These are phyloP conservation scores for Pogonocherus hispidulus DNA, from an alignment of 2,888 invertebrate species.

Conservation along the genomic window DNA sequence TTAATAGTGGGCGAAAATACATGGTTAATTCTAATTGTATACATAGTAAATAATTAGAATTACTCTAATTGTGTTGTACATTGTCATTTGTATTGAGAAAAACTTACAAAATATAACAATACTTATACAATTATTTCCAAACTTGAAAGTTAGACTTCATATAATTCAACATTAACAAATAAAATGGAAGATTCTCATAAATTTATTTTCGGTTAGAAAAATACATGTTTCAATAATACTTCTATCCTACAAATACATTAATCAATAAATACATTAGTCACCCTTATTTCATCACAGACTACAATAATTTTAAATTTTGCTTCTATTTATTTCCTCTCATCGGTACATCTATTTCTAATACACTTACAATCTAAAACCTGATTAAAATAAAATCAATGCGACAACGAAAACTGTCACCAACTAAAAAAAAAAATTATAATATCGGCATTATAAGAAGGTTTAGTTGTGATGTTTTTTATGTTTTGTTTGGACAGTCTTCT, in stretches of 20 bases:
- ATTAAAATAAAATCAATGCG: background rate
- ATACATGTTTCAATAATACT: slow-evolving; percentile 65
- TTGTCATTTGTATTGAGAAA: slow-evolving; percentile 62
- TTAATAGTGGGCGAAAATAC: slow-evolving; percentile 64
- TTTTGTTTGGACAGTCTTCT: no score
- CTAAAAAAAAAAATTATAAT: background rate
- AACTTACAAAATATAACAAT: slow-evolving; percentile 64
- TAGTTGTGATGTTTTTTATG: background rate
- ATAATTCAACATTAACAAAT: slow-evolving; percentile 63
- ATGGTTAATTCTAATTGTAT: slow-evolving; percentile 64
- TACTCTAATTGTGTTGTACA: slow-evolving; percentile 65
- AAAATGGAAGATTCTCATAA: slow-evolving; percentile 64
- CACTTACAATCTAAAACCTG: background rate
- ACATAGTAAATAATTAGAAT: slow-evolving; percentile 63
- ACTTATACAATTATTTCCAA: slow-evolving; percentile 62
- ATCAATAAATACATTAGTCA: slow-evolving; percentile 69
- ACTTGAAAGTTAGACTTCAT: slow-evolving; percentile 62
- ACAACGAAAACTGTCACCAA: background rate
- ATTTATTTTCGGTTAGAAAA: slow-evolving; percentile 63
- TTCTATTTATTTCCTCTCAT: background rate
- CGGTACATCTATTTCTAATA: background rate
- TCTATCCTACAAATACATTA: slow-evolving; percentile 62
- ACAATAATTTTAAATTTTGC: slow-evolving; percentile 54
- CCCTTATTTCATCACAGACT: slow-evolving; percentile 69
- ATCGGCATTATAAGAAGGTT: background rate